Conservation (phyloP, 2,888 invertebrate genomes). For the Candidula unifasciata region DNA sequence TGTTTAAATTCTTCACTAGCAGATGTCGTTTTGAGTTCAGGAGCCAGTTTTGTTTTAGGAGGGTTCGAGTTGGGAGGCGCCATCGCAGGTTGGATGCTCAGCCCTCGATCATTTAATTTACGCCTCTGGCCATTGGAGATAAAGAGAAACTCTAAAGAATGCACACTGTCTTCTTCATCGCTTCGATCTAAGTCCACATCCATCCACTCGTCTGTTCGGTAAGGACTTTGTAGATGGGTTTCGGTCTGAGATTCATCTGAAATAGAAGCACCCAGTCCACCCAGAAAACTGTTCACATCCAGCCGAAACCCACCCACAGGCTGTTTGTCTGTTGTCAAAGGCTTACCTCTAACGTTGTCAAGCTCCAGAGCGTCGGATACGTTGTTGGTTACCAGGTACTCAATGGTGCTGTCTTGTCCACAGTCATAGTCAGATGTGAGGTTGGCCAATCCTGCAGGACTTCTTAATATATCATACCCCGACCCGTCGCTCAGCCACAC, state of each 20-base stretch:
- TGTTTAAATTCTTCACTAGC: background rate
- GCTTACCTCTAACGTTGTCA: background rate
- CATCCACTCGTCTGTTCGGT: too few species aligned
- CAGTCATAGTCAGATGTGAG: conserved; percentile 51
- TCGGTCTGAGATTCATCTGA: background rate
- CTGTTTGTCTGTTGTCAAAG: background rate
- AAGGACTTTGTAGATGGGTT: background rate
- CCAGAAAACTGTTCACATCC: background rate
- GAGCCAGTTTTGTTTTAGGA: background rate
- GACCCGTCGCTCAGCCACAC: conserved; percentile 44
- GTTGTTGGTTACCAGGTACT: conserved; percentile 41
- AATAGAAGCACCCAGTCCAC: background rate
- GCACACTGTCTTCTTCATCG: too few species aligned
- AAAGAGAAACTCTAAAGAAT: too few species aligned
- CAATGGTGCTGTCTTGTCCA: conserved; percentile 52
- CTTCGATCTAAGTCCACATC: background rate
- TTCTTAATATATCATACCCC: background rate
- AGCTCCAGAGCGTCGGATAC: background rate
- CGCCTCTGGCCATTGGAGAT: too few species aligned
- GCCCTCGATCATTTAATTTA: too few species aligned
- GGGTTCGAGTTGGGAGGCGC: too few species aligned
- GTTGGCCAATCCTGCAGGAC: background rate
- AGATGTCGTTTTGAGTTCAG: background rate
- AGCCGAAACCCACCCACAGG: background rate
- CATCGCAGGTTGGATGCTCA: too few species aligned